Percentiles rank a stretch among this genome's conserved stretches.
Conservation (phyloP, 2,113 vertebrate species). For the Lathamus discolor region DNA sequence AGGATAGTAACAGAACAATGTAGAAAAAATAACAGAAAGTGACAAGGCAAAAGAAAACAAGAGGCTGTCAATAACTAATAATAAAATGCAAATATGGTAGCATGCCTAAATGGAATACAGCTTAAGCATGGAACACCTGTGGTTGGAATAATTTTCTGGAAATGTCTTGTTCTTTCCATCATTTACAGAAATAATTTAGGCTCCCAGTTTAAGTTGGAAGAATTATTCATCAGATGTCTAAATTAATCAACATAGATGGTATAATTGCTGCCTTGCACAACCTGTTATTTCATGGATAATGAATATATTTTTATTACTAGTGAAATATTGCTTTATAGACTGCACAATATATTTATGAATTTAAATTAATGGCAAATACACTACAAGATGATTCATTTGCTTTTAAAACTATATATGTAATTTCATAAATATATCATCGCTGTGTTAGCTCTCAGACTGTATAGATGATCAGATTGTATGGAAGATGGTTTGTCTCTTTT, state of each 20-base stretch:
- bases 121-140: background rate
- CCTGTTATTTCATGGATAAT: background rate
- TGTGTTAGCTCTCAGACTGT: background rate
- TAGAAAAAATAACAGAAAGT: background rate
- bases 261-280: background rate
- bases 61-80: background rate
- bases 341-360: background rate
- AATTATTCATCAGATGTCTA: background rate
- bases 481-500: background rate
- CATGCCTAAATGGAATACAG: background rate
- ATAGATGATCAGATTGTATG: background rate
- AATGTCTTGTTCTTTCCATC: background rate
- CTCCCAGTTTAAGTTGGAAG: background rate
- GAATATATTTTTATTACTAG: background rate
- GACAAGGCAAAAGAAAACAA: background rate
- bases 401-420: background rate
- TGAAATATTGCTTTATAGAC: background rate
- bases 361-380: background rate
- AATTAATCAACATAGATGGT: background rate
- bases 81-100: background rate
- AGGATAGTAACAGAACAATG: background rate
- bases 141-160: background rate
- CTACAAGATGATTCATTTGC: background rate
- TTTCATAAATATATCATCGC: background rate
- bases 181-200: background rate